Evolutionary conservation across 30 jellyfish, hydroid and myxozoan species (phyloP), one percentile per base, ranked within the genome.

Genomic region (Cassiopea xamachana): DNA sequence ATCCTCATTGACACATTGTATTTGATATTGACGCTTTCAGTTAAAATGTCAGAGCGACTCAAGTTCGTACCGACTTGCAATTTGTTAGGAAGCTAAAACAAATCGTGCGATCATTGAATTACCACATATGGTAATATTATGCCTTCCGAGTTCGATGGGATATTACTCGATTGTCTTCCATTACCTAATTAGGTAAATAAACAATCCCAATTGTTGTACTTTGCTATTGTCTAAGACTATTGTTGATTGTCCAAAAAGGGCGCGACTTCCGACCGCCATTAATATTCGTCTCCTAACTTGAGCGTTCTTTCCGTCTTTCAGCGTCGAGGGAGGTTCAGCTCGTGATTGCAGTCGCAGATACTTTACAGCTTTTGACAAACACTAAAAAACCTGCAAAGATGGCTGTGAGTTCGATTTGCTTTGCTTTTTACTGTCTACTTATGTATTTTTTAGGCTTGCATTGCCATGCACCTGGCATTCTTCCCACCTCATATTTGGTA

Each of bases 181-280:
- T 3, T 71, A 7, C n/a, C 15, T 71, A 19, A 71, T 71, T 71
- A 14, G 80, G 39, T 71, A 39, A 27, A 1, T 15, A 19, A 55
- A 71, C 80, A 71, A 71, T 71, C 2, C 12, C 7, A 3, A 71
- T 71, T 43, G 55, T 71, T 4, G 19, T 19, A 6, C 43, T 67
- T 71, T 43, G 1, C 27, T 51, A 12, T 43, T 71, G 80, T 5
- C 27, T 43, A 5, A 15, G 0, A 7, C 55, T 71, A 27, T 71
- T 71, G 80, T 71, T 39, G 7, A 71, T 71, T 71, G 80, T 71
- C 5, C 3, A 18, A 43, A 19, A 71, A 12, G 80, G 80, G 80
- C 55, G 80, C 80, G 16, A 71, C 80, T 71, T 71, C 80, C 80
- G 80, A 71, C 80, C 80, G 80, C 80, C 80, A 18, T 19, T 71